Evolutionary conservation across 92 coral and sea anemone species (phyloP), one percentile per base, ranked within the genome.

Genomic region (Siderastrea radians): DNA sequence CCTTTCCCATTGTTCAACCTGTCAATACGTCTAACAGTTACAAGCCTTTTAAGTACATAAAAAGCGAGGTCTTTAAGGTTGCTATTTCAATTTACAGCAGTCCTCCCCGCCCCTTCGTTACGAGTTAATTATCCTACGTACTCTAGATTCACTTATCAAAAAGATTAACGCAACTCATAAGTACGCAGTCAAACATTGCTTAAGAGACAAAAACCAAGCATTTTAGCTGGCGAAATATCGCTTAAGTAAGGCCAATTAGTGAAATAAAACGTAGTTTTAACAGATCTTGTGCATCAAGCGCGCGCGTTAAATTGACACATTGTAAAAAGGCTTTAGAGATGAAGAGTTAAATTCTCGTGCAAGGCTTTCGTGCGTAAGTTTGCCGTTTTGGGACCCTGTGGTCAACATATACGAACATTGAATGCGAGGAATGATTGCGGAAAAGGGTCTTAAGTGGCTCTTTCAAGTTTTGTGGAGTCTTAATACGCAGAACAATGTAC

Each of bases 31-130:
- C 69, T 57, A 85, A 67, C 84, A 85, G 83, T 78, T 85, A 77
- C 89, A 85, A 71, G 38, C 85, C 70, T 73, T 57, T 78, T 82
- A 79, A 68, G 91, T 90, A 93, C 93, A 93, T 87, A 93, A 86
- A 82, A 72, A 74, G 50, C 84, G 84, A 77, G 88, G 68, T 90
- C 88, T 93, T 93, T 68, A 77, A 87, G 86, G 88, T 58, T 90
- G 93, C 79, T 62, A 86, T 91, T 92, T 86, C 88, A 90, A 85
- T 90, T 78, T 79, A 79, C 14, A 49, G 88, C 64, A 69, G 52
- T 26, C 11, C 61, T 78, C 47, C 93, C 96, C 96, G 96, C 96
- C 96, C 92, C 96, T 89, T 83, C 77, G 91, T 90, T 90, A 87
- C 62, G 43, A 54, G 79, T 45, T 85, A 85, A 85, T 85, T 66